These are phyloP conservation scores for Pseudoatta argentina DNA, from an alignment of 1,140 invertebrate genomes.

Conservation along the genomic window DNA sequence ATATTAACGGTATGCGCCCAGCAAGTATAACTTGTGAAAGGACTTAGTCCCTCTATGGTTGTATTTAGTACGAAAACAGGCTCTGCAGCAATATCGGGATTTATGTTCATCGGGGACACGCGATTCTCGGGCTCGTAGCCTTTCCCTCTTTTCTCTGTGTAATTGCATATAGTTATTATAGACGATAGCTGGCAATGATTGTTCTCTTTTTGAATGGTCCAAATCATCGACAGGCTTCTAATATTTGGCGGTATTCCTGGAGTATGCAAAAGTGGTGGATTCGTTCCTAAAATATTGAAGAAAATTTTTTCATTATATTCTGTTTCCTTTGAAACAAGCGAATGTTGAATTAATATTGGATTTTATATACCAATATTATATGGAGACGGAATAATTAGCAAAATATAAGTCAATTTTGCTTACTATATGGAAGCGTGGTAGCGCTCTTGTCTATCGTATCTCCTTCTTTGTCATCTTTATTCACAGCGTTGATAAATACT, in stretches of 20 bases:
- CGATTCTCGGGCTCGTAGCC: constrained; percentile 65
- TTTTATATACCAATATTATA: neutral
- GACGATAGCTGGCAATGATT: constrained; percentile 72
- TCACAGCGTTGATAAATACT: constrained; percentile 71
- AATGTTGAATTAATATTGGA: neutral
- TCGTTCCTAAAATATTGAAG: constrained; percentile 57
- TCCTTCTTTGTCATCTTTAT: constrained; percentile 54
- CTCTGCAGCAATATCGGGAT: neutral
- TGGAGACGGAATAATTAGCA: too few relatives aligned
- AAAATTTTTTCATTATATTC: constrained; percentile 5
- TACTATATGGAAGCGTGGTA: constrained; percentile 63
- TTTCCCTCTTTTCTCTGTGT: constrained; percentile 56
- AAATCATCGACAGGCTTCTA: constrained; percentile 64
- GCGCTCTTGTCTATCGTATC: neutral
- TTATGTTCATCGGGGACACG: neutral
- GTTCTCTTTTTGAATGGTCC: constrained; percentile 69
- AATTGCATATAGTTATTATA: constrained; percentile 70
- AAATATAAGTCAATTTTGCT: constrained; percentile 2
- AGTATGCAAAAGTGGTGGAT: constrained; percentile 39
- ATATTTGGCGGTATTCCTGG: neutral
- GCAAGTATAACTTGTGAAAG: constrained; percentile 78
- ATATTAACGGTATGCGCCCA: constrained; percentile 61
- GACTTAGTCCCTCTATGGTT: constrained; percentile 70
- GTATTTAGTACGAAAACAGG: constrained; percentile 32
- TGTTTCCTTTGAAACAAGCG: neutral